Conservation (phyloP, 2,797 vertebrate genomes). For the Sciurus vulgaris region DNA sequence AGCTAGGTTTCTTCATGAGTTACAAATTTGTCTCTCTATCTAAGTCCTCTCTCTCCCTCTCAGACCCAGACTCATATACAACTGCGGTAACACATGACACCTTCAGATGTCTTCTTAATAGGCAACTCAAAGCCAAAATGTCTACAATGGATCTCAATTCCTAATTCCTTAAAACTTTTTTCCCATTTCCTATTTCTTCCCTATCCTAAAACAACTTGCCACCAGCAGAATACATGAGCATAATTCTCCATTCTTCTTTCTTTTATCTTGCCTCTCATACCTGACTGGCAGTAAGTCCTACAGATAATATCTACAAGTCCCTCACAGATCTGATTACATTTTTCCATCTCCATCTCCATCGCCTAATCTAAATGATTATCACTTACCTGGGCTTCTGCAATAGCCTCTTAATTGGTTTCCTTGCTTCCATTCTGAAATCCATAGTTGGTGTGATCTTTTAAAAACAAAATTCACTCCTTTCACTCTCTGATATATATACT, state of each 20-base stretch:
- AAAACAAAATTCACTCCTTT: background rate
- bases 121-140: conserved; percentile 3
- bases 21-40: background rate
- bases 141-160: background rate
- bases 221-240: background rate
- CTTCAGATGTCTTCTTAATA: background rate
- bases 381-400: background rate
- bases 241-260: background rate
- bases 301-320: background rate
- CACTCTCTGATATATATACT: background rate
- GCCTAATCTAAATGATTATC: background rate
- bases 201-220: background rate
- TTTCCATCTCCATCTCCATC: background rate
- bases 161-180: background rate
- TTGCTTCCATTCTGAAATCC: background rate
- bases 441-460: background rate
- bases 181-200: background rate
- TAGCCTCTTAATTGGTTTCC: background rate
- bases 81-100: background rate
- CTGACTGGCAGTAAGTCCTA: background rate
- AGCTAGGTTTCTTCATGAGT: background rate
- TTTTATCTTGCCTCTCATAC: background rate
- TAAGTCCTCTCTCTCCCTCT: background rate
- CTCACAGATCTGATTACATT: background rate
- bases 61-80: background rate